Conservation (phyloP, 2,888 invertebrate species). For the Drosophila antonietae region DNA sequence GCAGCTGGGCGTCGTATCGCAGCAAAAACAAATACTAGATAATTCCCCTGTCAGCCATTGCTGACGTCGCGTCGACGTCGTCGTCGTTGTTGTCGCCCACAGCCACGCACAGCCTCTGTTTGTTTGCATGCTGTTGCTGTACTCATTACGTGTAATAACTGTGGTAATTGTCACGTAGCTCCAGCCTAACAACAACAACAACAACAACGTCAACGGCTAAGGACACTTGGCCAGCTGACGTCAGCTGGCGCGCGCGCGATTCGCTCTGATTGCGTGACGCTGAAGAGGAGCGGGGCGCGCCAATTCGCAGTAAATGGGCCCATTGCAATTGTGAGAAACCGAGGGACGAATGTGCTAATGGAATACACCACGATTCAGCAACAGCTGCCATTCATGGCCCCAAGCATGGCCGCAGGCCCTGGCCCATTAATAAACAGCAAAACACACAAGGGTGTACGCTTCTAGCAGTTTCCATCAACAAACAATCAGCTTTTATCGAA, state of each 20-base stretch:
- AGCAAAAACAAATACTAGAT: conserved; percentile 23
- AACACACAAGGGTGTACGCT: neutral
- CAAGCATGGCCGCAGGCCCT: conserved; percentile 10
- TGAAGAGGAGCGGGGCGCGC: neutral
- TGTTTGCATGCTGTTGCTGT: conserved; percentile 38
- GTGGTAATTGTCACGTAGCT: conserved; percentile 70
- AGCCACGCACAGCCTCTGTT: conserved; percentile 3
- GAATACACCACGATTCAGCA: conserved; percentile 10
- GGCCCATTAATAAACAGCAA: conserved; percentile 4
- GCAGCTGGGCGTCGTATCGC: conserved; percentile 23
- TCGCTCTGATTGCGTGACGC: neutral
- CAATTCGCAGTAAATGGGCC: conserved; percentile 13
- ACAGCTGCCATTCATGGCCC: conserved; percentile 13
- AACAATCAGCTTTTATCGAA: conserved; percentile 21
- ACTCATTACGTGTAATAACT: conserved; percentile 59
- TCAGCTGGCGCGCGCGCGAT: conserved; percentile 1
- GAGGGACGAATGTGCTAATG: conserved; percentile 32
- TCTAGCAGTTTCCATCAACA: conserved; percentile 15
- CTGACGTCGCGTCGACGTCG: conserved; percentile 2
- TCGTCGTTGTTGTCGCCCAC: neutral
- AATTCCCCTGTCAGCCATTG: conserved; percentile 28
- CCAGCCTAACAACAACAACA: conserved; percentile 12
- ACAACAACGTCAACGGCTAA: conserved; percentile 11
- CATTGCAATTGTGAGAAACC: conserved; percentile 45
- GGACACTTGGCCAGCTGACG: conserved; percentile 41